Percentiles rank a stretch among this genome's conserved stretches.
Evolutionary conservation across 2,113 vertebrate genomes (phyloP).

Genomic region (Laticauda colubrina): DNA sequence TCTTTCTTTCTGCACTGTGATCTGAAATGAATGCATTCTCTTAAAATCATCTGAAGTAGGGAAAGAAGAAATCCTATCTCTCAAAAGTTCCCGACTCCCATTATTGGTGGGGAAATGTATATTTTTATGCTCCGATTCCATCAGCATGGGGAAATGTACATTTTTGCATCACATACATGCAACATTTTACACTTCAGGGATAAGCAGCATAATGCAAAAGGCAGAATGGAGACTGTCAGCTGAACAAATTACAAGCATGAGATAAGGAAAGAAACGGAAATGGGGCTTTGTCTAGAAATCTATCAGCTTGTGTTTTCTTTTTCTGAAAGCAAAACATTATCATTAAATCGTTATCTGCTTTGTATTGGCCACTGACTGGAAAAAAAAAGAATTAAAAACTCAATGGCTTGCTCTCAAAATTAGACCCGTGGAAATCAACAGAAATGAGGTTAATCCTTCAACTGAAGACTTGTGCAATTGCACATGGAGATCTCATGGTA

Average conservation of each 20-base stretch:
- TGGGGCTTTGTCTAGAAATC: not conserved
- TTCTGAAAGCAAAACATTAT: not conserved
- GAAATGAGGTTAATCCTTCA: not conserved
- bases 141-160: not conserved
- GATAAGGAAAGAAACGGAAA: not conserved
- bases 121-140: not conserved
- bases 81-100: too few species aligned
- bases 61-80: too few species aligned
- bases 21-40: not conserved
- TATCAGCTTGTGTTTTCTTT: not conserved
- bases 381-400: not conserved
- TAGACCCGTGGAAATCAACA: not conserved
- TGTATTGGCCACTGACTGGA: not conserved
- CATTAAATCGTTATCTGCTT: not conserved
- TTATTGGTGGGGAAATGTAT: not conserved
- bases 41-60: not conserved
- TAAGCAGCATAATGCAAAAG: not conserved
- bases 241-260: not conserved
- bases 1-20: not conserved
- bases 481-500: not conserved
- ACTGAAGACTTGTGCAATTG: not conserved
- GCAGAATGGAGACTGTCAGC: not conserved
- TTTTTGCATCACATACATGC: not conserved
- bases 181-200: not conserved
- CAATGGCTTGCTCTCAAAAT: not conserved